Percentiles rank a stretch among this genome's conserved stretches.
Conservation (phyloP, 1,140 invertebrate species). For the Saccostrea glomerata region DNA sequence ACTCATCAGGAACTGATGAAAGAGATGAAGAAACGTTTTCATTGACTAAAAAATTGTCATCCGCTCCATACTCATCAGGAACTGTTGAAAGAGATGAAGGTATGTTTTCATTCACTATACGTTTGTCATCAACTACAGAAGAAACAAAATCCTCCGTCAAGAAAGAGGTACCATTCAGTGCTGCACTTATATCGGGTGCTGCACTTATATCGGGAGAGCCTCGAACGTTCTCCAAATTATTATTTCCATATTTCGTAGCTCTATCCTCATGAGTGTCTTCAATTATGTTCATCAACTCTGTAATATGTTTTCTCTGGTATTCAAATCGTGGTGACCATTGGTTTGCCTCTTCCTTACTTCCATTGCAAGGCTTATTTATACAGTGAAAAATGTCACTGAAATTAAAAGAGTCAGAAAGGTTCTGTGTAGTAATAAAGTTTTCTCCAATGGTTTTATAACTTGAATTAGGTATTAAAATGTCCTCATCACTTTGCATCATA, state of each 20-base stretch:
- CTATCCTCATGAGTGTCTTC: neutral
- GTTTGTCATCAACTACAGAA: neutral
- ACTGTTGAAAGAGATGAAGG: neutral
- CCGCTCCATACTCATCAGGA: neutral
- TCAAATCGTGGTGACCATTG: slow-evolving; percentile 9
- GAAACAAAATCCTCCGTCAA: neutral
- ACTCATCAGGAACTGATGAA: neutral
- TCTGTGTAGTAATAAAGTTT: neutral
- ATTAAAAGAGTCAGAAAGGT: neutral
- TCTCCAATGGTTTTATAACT: neutral
- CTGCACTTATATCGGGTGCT: too few species aligned
- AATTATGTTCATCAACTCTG: neutral
- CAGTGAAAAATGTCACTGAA: neutral
- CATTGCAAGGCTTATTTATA: neutral
- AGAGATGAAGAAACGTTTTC: neutral
- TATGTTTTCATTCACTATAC: neutral
- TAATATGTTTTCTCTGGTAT: neutral
- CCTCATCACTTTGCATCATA: neutral
- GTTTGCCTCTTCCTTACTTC: neutral
- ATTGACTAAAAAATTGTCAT: neutral
- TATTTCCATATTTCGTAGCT: neutral
- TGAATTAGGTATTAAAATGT: neutral
- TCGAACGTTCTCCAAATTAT: neutral
- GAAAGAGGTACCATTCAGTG: too few species aligned
- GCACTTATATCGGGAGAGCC: too few species aligned